Evolutionary conservation across 2,113 vertebrate genomes (phyloP), one percentile per base, ranked within the genome.

Genomic region (Ginglymostoma cirratum): DNA sequence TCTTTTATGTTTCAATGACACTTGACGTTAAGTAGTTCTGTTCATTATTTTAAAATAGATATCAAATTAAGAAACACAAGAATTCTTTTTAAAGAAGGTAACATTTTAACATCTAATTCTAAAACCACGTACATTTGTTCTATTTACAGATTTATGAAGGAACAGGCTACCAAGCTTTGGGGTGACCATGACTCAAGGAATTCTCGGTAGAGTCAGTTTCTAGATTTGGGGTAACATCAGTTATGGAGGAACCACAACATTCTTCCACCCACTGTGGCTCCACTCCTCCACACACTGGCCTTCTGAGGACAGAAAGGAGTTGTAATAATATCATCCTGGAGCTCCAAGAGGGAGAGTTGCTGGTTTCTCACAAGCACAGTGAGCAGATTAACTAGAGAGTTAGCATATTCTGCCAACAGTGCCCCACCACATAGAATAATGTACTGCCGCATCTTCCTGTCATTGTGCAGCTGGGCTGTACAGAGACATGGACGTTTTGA

Each of bases 61-160:
- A 61, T 30, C 23, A 52, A 89, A 89, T 55, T 89, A 89, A 89
- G 55, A 89, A 52, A 89, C 23, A 67, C 66, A 93, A 12, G 23
- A 93, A 67, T 94, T 66, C 12, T 66, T 17, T 67, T 94, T 94
- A 94, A 94, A 38, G 65, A 38, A 38, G 34, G 21, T 38, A 3
- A 52, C 48, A 42, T 67, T 24, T 66, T n/a, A 65, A n/a, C 66
- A 93, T 93, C n/a, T 87, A 87, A 66, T 61, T 38, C 65, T 94
- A 69, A 94, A 94, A 94, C 55, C 65, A 67, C 8, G n/a, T 69
- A 94, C 92, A 66, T 93, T 65, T 93, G 61, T 69, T 94, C 92
- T 69, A 52, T 94, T 94, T 69, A 94, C 92, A 69, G 92, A 94
- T 94, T 42, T 67, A 67, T 42, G 66, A 94, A 94, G 92, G 61